Conservation (phyloP, 2,888 invertebrate species). For the Macroteleia sp. region DNA sequence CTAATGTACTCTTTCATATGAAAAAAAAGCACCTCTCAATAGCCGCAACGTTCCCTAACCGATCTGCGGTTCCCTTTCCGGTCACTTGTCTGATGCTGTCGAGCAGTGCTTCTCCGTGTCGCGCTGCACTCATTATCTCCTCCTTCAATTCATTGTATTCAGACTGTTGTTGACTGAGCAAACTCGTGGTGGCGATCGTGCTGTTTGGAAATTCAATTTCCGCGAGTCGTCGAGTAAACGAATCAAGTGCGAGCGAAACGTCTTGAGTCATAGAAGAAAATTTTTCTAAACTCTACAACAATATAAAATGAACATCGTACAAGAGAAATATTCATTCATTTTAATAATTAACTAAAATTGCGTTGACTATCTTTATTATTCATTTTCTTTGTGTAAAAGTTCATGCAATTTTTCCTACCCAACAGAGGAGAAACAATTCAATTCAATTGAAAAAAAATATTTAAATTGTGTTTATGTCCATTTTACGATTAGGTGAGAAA, state of each 20-base stretch:
- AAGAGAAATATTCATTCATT: too few relatives aligned
- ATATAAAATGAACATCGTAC: too few relatives aligned
- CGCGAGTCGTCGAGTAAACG: constrained; percentile 94
- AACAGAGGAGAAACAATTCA: too few relatives aligned
- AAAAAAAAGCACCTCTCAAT: constrained; percentile 94
- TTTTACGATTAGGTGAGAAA: too few relatives aligned
- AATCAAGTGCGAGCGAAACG: constrained; percentile 93
- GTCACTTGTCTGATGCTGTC: constrained; percentile 88
- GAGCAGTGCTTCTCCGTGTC: constrained; percentile 94
- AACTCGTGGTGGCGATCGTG: constrained; percentile 93
- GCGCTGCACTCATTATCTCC: constrained; percentile 93
- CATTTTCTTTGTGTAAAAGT: too few relatives aligned
- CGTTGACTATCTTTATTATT: too few relatives aligned
- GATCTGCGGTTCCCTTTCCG: constrained; percentile 86
- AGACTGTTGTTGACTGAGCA: constrained; percentile 92
- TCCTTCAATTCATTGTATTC: constrained; percentile 90
- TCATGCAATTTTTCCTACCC: too few relatives aligned
- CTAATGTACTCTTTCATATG: too few relatives aligned
- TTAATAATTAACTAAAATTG: too few relatives aligned
- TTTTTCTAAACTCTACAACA: constrained; percentile 94
- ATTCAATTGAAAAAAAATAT: too few relatives aligned
- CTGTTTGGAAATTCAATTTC: constrained; percentile 98
- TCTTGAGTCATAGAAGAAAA: constrained; percentile 96
- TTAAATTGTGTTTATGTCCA: too few relatives aligned
- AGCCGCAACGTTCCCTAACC: constrained; percentile 94